These are phyloP conservation scores for Sinocyclocheilus anshuiensis DNA, from an alignment of 2,113 vertebrate species.

Conservation along the genomic window DNA sequence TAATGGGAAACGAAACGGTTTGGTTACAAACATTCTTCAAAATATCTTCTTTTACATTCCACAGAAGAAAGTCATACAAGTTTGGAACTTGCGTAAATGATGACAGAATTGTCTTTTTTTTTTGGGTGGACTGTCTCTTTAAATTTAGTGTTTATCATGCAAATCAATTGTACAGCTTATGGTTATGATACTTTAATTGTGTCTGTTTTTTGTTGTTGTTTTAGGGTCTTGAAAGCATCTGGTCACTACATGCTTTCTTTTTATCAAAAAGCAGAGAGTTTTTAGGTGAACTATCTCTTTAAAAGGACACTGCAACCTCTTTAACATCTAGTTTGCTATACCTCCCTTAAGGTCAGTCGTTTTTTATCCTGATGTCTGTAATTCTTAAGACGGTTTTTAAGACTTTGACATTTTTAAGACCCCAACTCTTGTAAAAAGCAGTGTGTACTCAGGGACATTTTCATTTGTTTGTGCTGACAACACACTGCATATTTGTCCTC, in stretches of 20 bases:
- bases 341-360: neutral
- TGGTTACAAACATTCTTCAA: neutral
- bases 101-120: neutral
- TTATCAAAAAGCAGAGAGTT: neutral
- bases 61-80: neutral
- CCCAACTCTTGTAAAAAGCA: neutral
- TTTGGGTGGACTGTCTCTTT: neutral
- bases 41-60: neutral
- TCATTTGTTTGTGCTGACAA: neutral
- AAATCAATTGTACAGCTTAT: neutral
- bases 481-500: neutral
- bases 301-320: neutral
- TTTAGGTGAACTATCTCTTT: neutral
- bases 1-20: neutral
- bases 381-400: neutral
- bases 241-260: neutral
- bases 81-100: neutral
- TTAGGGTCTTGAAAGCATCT: neutral
- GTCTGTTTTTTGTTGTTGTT: neutral
- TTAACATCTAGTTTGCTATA: neutral
- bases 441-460: slow-evolving; percentile 24
- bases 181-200: neutral
- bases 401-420: neutral
- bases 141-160: neutral
- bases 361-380: neutral